Conservation (phyloP, 2,797 vertebrate species). For the Kryptopterus vitreolus region DNA sequence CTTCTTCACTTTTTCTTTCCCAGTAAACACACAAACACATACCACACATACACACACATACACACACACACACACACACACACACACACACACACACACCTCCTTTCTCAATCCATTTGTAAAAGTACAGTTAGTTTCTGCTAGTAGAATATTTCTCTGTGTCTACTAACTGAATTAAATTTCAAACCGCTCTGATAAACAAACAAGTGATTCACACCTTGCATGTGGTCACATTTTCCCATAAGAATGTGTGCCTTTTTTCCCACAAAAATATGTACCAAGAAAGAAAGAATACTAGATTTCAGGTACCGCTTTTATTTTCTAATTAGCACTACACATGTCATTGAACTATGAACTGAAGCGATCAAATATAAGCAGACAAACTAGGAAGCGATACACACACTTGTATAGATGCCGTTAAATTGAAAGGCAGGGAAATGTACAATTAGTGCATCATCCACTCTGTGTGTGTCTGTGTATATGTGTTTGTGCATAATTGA, state of each 20-base stretch:
- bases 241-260: background rate
- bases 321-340: background rate
- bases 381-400: background rate
- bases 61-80: no score
- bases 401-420: background rate
- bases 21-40: no score
- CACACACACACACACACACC: no score
- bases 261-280: conserved; percentile 12
- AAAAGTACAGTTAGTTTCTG: no score
- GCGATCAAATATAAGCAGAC: background rate
- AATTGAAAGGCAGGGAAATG: background rate
- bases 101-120: background rate
- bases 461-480: background rate
- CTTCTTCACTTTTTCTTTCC: background rate
- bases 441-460: background rate
- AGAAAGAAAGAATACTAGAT: conserved; percentile 1
- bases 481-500: background rate
- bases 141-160: conserved; percentile 6
- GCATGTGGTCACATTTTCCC: background rate
- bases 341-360: background rate
- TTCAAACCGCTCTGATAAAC: conserved; percentile 29
- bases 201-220: background rate
- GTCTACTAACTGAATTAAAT: conserved; percentile 59
- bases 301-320: conserved; percentile 6
- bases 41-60: no score